Base-by-base conservation (phyloP, 2,888 invertebrate species). In the Dusona sp. region DNA sequence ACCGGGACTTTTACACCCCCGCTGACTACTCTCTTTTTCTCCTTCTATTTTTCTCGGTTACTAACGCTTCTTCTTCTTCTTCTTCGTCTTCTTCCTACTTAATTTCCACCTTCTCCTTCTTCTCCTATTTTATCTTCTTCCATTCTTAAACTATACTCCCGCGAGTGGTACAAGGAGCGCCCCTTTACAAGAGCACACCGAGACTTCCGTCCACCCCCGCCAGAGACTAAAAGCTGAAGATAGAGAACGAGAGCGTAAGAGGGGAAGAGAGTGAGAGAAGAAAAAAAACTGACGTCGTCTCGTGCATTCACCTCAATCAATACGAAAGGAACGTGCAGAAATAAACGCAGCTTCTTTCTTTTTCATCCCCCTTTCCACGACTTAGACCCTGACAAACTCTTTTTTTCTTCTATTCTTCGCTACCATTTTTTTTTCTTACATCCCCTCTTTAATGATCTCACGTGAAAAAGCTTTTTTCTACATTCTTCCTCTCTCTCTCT, bases 251-350 rank as follows among this genome's bases (percentile, higher is more conserved):
- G 42, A 42, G 42, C 0, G 11, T n/a, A 11, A 9, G 42, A 7
- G 42, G 61, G 65, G 42, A n/a, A 22, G 73, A 45, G 61, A 73
- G 74, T 38, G 48, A 25, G 57, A n/a, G 22, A 19, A 57, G 25
- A 72, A 42, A 65, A 13, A 54, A 68, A 77, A 77, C 84, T 78
- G 80, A 86, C 85, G 84, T 73, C 89, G 79, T 89, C 89, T 89
- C 92, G 92, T 92, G 89, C 92, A 92, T 92, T 92, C 92, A 92
- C 92, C 92, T 92, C 92, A 91, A 92, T 92, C 92, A 90, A 92
- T 92, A 92, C 91, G 88, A 73, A 70, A 75, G 68, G 51, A 73
- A 77, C 45, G 54, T 61, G 67, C n/a, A 48, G 13, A 19, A 45
- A 77, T 74, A 77, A 81, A 65, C 25, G 74, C 83, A 82, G 73